phyloP scores from a whole-genome alignment of 2,797 vertebrate species.

The Ataeniobius toweri region DNA sequence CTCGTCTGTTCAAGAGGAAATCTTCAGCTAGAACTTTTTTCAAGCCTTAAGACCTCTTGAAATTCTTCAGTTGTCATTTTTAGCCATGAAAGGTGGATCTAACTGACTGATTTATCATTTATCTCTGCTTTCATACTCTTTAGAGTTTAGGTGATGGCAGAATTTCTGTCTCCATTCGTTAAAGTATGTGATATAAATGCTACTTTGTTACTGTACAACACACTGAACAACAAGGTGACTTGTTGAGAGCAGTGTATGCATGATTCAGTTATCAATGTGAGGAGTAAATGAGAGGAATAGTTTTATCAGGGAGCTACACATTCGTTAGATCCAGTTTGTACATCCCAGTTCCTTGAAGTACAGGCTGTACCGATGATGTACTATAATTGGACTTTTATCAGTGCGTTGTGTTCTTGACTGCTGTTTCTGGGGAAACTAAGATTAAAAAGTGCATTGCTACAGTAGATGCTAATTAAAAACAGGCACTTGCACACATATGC shows the following conservation, averaged over 20 bases:
- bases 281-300: neutral
- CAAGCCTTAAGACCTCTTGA: neutral
- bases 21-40: neutral
- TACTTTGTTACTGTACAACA: neutral
- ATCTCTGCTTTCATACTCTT: neutral
- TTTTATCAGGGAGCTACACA: neutral
- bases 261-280: neutral
- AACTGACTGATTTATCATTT: neutral
- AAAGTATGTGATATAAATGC: neutral
- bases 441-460: neutral
- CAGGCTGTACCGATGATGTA: neutral
- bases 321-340: neutral
- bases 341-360: neutral
- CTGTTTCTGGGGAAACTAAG: constrained; percentile 21
- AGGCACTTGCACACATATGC: neutral
- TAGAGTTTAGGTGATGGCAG: neutral
- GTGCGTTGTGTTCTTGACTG: neutral
- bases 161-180: neutral
- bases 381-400: constrained; percentile 29
- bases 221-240: neutral
- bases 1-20: neutral
- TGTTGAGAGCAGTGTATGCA: neutral
- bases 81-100: neutral
- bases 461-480: constrained; percentile 31
- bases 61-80: neutral